phyloP scores from a whole-genome alignment of 2,888 invertebrate genomes.

The Agriotes lineatus region DNA sequence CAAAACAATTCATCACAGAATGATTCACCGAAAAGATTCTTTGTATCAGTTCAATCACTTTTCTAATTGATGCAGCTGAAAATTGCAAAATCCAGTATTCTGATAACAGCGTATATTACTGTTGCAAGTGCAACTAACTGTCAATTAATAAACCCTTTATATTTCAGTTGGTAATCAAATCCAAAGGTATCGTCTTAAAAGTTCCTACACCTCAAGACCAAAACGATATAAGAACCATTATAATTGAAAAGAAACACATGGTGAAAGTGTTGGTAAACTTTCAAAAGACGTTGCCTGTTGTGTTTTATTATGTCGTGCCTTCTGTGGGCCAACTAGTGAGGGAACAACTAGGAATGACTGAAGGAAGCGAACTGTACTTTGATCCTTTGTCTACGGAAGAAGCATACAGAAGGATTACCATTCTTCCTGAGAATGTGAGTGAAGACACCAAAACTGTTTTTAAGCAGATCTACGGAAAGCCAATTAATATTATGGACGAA shows the following conservation, averaged over 20 bases:
- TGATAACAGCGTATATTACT: too few relatives aligned
- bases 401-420: slow-evolving; percentile 79
- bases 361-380: slow-evolving; percentile 68
- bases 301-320: slow-evolving; percentile 83
- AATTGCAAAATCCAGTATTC: too few relatives aligned
- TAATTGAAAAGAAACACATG: slow-evolving; percentile 78
- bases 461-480: slow-evolving; percentile 72
- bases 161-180: slow-evolving; percentile 58
- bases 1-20: too few relatives aligned
- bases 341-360: slow-evolving; percentile 77
- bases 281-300: slow-evolving; percentile 79
- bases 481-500: slow-evolving; percentile 74
- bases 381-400: slow-evolving; percentile 75
- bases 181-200: slow-evolving; percentile 65
- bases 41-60: too few relatives aligned
- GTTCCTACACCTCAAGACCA: slow-evolving; percentile 72
- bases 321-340: slow-evolving; percentile 78
- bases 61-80: too few relatives aligned
- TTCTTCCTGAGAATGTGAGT: slow-evolving; percentile 77
- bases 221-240: slow-evolving; percentile 71
- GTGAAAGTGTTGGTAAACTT: slow-evolving; percentile 84
- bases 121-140: too few relatives aligned
- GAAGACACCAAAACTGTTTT: slow-evolving; percentile 77
- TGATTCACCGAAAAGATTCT: too few relatives aligned
- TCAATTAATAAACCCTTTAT: not conserved